These are phyloP conservation scores for Amblyopsis rosae DNA, from an alignment of 2,113 vertebrate species.

Conservation along the genomic window DNA sequence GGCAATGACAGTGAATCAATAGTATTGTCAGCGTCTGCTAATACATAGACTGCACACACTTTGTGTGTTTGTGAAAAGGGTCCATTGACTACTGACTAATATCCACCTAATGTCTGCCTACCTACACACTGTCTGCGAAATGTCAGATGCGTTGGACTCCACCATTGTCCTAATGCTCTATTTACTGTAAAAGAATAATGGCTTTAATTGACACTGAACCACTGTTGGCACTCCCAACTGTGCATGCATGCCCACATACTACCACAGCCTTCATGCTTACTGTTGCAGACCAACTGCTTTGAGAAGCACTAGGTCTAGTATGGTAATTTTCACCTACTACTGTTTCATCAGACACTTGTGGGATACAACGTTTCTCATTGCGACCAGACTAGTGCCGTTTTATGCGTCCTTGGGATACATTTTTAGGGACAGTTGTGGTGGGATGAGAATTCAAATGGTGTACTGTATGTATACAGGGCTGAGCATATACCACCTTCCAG, in stretches of 20 bases:
- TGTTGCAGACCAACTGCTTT: not conserved
- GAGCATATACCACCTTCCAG: constrained; percentile 13
- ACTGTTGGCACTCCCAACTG: too few relatives aligned
- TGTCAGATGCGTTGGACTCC: not conserved
- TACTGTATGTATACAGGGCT: constrained; percentile 2
- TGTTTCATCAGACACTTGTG: constrained; percentile 54
- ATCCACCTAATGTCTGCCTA: constrained; percentile 18
- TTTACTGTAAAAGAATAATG: not conserved
- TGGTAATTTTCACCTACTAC: constrained; percentile 44
- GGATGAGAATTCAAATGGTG: not conserved
- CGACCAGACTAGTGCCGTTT: constrained; percentile 30
- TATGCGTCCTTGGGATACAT: not conserved
- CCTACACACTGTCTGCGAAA: constrained; percentile 22
- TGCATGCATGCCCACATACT: too few relatives aligned
- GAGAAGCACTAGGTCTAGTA: constrained; percentile 19
- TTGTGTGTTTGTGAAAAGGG: too few relatives aligned
- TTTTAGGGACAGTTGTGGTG: constrained; percentile 3
- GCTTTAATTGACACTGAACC: too few relatives aligned
- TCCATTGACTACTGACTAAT: constrained; percentile 26
- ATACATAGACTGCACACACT: too few relatives aligned
- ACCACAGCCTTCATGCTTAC: constrained; percentile 8
- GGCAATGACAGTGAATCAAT: not conserved
- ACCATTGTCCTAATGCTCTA: not conserved
- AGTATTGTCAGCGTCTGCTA: not conserved
- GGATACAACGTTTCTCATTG: constrained; percentile 54